Conservation (phyloP, 2,113 vertebrate genomes). For the Turdus rufiventris region DNA sequence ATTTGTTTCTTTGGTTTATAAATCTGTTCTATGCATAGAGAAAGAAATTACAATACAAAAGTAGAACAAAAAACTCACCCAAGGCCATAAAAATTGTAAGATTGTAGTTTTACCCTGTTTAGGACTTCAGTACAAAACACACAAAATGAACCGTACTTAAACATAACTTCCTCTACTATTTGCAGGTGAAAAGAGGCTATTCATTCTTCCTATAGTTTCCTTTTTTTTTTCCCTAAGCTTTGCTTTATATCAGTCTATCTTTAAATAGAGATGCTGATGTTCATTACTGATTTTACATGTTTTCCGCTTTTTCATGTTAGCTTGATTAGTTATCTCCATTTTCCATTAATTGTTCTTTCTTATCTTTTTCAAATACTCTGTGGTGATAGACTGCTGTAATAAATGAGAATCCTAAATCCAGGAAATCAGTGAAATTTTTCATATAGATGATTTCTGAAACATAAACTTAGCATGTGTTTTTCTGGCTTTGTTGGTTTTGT, state of each 20-base stretch:
- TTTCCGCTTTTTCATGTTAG: not conserved
- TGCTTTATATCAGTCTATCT: not conserved
- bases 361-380: not conserved
- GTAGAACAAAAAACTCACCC: fast-evolving
- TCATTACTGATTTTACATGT: not conserved
- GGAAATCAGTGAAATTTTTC: not conserved
- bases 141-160: not conserved
- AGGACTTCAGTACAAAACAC: not conserved
- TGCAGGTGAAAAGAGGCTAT: not conserved
- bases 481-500: not conserved
- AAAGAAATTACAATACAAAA: not conserved
- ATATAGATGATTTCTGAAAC: not conserved
- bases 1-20: not conserved
- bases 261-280: not conserved
- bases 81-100: not conserved
- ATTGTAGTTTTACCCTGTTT: not conserved
- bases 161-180: not conserved
- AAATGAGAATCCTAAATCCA: not conserved
- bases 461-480: not conserved
- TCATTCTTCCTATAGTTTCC: not conserved
- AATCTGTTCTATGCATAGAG: not conserved
- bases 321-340: not conserved
- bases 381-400: not conserved
- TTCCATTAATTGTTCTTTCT: not conserved
- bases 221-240: not conserved